phyloP scores from a whole-genome alignment of 2,113 vertebrate genomes.

The Galeopterus variegatus region DNA sequence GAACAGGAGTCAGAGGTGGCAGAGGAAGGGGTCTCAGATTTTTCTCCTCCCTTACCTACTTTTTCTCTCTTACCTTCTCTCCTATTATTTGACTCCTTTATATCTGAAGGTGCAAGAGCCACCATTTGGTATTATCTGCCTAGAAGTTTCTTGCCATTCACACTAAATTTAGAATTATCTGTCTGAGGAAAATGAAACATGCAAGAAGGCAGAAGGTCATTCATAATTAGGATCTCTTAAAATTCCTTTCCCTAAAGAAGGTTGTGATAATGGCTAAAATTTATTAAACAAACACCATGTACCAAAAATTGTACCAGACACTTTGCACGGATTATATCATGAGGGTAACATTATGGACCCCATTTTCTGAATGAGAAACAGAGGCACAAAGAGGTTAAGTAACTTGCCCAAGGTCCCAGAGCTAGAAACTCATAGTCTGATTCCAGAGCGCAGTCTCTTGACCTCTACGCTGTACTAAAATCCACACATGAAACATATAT shows the following conservation, averaged over 20 bases:
- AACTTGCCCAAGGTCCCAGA: conserved; percentile 26
- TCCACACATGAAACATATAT: not conserved
- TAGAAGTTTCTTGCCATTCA: conserved; percentile 49
- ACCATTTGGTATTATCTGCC: conserved; percentile 20
- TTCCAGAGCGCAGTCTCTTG: not conserved
- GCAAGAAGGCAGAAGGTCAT: not conserved
- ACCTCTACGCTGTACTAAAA: not conserved
- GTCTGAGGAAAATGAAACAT: conserved; percentile 56
- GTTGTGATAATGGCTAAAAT: not conserved
- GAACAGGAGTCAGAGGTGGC: not conserved
- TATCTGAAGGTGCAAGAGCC: conserved; percentile 24
- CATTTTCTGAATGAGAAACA: conserved; percentile 46
- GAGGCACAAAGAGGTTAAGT: not conserved
- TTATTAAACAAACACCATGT: not conserved
- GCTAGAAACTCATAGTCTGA: not conserved
- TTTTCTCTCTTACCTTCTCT: conserved; percentile 55
- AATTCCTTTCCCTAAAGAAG: not conserved
- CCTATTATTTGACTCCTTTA: conserved; percentile 60
- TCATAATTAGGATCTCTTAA: not conserved
- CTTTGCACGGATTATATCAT: conserved; percentile 12
- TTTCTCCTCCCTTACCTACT: not conserved
- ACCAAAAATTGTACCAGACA: not conserved
- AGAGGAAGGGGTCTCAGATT: not conserved
- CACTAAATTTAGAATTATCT: conserved; percentile 45
- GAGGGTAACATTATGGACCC: not conserved